phyloP scores from a whole-genome alignment of 1,140 invertebrate species.

The Drosophila grimshawi region DNA sequence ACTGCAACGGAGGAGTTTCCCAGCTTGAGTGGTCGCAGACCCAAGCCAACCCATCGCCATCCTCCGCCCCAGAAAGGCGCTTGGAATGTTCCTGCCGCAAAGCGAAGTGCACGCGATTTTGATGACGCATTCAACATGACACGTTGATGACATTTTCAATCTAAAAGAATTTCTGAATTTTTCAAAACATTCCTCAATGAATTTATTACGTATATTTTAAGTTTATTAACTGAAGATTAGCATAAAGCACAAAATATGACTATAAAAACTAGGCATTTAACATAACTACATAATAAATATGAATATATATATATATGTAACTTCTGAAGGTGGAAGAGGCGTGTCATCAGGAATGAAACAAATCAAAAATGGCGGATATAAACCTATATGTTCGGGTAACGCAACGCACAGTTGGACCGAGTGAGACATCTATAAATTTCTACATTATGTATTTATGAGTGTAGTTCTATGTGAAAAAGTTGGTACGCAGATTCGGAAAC shows the following conservation, averaged over 20 bases:
- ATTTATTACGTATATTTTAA: too few species aligned
- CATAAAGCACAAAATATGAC: too few species aligned
- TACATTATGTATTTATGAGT: background rate
- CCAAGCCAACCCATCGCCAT: background rate
- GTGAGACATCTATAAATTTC: background rate
- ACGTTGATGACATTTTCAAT: background rate
- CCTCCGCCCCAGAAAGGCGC: background rate
- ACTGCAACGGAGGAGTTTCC: constrained; percentile 32
- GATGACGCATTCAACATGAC: constrained; percentile 18
- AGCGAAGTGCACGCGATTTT: background rate
- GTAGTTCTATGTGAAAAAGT: too few species aligned
- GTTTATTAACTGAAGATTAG: too few species aligned
- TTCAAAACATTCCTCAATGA: too few species aligned
- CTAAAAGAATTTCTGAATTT: too few species aligned
- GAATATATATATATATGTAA: too few species aligned
- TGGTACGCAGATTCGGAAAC: too few species aligned
- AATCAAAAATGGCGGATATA: background rate
- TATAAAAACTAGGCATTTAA: too few species aligned
- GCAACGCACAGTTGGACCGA: background rate
- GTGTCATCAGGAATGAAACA: background rate
- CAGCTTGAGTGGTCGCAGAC: constrained; percentile 9
- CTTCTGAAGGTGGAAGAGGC: background rate
- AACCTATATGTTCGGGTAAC: background rate
- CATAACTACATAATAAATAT: too few species aligned
- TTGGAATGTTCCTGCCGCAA: constrained; percentile 15